Evolutionary conservation across 1,140 invertebrate species (phyloP).

Genomic region (Trichonephila clavipes): DNA sequence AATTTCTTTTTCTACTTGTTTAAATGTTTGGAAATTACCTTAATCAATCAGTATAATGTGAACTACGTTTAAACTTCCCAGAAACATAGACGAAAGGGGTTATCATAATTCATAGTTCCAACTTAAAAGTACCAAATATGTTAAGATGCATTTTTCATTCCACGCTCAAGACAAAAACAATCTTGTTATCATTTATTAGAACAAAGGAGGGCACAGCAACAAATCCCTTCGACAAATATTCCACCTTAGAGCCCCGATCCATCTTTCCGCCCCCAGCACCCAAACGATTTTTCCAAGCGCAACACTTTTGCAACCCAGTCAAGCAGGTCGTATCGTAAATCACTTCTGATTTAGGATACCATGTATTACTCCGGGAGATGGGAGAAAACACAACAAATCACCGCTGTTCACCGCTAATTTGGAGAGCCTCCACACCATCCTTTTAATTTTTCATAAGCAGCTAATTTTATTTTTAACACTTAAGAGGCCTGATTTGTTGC

Average conservation of each 20-base stretch:
- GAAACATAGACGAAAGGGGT: too few species aligned
- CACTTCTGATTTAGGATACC: conserved; percentile 51
- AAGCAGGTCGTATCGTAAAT: conserved; percentile 42
- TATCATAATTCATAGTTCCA: too few species aligned
- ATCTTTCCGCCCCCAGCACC: too few species aligned
- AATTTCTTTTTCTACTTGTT: too few species aligned
- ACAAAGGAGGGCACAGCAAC: not conserved
- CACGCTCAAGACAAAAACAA: not conserved
- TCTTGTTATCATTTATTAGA: not conserved
- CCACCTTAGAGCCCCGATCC: too few species aligned
- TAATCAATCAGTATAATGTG: too few species aligned
- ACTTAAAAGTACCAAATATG: too few species aligned
- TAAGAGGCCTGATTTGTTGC: not conserved
- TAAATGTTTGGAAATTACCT: too few species aligned
- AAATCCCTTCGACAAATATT: not conserved
- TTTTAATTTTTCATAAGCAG: conserved; percentile 59
- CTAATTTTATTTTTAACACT: conserved; percentile 67
- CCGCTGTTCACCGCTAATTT: conserved; percentile 27
- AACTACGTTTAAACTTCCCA: too few species aligned
- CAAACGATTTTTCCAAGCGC: not conserved
- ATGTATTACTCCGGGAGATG: not conserved
- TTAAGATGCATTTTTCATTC: not conserved
- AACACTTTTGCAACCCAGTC: not conserved
- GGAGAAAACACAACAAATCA: conserved; percentile 63
- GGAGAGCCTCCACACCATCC: conserved; percentile 24